phyloP scores from a whole-genome alignment of 1,140 invertebrate species.

The Schlechtendalia chinensis region DNA sequence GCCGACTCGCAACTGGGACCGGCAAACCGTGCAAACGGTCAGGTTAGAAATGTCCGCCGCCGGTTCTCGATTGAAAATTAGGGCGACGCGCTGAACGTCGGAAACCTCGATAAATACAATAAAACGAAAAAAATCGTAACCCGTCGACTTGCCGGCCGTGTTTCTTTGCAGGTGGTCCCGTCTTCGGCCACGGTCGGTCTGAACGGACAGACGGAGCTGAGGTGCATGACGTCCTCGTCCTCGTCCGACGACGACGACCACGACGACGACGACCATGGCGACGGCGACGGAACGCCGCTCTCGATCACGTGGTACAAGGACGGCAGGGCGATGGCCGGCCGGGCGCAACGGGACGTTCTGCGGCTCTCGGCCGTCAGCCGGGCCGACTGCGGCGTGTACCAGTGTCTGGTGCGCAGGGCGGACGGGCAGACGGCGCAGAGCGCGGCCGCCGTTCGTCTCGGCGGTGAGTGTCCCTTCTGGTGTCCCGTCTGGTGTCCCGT shows the following conservation, averaged over 20 bases:
- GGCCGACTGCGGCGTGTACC: slow-evolving; percentile 82
- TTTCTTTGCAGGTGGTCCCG: slow-evolving; percentile 55
- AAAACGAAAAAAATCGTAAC: too few species aligned
- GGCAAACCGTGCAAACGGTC: too few species aligned
- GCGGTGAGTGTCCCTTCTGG: slow-evolving; percentile 74
- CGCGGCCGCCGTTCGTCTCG: slow-evolving; percentile 74
- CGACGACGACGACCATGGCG: too few species aligned
- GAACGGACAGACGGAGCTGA: slow-evolving; percentile 73
- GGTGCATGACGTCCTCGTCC: slow-evolving; percentile 62
- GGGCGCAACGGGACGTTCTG: slow-evolving; percentile 65
- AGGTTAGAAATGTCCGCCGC: too few species aligned
- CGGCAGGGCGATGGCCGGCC: slow-evolving; percentile 67
- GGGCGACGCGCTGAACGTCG: too few species aligned
- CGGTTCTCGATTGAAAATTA: too few species aligned
- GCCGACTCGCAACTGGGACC: too few species aligned
- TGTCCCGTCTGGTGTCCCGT: too few species aligned
- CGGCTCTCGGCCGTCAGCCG: slow-evolving; percentile 68
- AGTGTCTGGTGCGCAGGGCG: slow-evolving; percentile 72
- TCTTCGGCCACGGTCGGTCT: slow-evolving; percentile 72
- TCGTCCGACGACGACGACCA: too few species aligned
- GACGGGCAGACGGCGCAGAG: slow-evolving; percentile 78
- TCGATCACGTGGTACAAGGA: slow-evolving; percentile 70
- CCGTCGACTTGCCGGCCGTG: background rate
- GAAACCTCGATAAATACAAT: too few species aligned
- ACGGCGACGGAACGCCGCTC: slow-evolving; percentile 52